These are phyloP conservation scores for Illadopsis cleaveri DNA, from an alignment of 2,113 vertebrate genomes.

Conservation along the genomic window DNA sequence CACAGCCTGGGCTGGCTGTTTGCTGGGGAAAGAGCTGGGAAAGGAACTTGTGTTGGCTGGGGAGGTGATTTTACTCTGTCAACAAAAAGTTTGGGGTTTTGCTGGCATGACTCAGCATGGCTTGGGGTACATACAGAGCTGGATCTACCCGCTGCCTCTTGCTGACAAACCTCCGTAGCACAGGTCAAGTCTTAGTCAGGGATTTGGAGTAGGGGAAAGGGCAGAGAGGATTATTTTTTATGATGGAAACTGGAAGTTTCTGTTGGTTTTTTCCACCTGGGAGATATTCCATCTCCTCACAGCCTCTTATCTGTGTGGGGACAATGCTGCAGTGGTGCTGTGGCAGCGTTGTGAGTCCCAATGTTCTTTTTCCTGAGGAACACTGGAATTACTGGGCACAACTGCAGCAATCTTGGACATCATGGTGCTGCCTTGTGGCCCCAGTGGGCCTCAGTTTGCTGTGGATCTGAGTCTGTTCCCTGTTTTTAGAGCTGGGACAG, in stretches of 20 bases:
- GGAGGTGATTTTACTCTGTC: not conserved
- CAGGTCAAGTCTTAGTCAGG: not conserved
- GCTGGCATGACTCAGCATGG: not conserved
- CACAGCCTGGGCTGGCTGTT: not conserved
- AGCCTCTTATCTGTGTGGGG: not conserved
- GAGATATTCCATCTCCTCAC: not conserved
- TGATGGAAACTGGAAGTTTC: not conserved
- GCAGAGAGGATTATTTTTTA: not conserved
- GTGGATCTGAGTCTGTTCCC: not conserved
- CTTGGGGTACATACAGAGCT: not conserved
- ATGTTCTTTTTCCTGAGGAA: not conserved
- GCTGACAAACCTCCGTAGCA: not conserved
- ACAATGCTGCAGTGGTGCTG: not conserved
- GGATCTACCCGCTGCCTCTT: not conserved
- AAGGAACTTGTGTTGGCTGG: not conserved
- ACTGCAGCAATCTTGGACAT: not conserved
- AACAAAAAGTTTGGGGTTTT: constrained; percentile 41
- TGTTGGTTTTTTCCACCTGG: not conserved
- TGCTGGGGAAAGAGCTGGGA: not conserved
- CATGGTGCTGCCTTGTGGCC: not conserved
- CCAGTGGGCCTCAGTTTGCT: not conserved
- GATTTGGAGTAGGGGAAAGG: not conserved
- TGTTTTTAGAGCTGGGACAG: not conserved
- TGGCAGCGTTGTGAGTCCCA: not conserved
- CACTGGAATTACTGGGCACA: not conserved